These are phyloP conservation scores for Entomyzon cyanotis DNA, from an alignment of 2,113 vertebrate genomes.

Conservation along the genomic window DNA sequence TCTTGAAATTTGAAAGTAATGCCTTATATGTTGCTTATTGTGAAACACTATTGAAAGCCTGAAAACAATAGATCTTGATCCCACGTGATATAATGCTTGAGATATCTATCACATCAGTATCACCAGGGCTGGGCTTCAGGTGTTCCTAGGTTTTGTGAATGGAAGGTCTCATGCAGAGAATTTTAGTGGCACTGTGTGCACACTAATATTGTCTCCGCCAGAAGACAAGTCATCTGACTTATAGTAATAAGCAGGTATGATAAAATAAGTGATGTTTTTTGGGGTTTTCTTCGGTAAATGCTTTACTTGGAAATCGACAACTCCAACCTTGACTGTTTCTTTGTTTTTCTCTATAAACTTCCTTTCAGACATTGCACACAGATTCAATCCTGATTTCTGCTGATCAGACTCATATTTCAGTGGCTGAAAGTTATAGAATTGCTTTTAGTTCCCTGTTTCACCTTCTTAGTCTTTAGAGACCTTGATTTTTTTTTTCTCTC, in stretches of 20 bases:
- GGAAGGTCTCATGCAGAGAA: neutral
- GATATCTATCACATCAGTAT: neutral
- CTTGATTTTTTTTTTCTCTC: neutral
- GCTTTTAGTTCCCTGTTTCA: neutral
- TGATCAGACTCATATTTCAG: rapidly evolving
- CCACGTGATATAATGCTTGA: neutral
- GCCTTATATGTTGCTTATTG: neutral
- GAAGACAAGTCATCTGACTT: neutral
- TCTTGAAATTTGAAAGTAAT: neutral
- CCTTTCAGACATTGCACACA: neutral
- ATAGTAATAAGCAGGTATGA: neutral
- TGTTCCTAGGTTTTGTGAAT: neutral
- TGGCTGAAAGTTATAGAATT: rapidly evolving
- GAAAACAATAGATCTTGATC: neutral
- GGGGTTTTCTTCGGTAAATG: neutral
- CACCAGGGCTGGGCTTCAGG: neutral
- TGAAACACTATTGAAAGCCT: neutral
- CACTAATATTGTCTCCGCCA: neutral
- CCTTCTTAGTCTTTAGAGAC: neutral
- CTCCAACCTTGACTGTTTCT: neutral
- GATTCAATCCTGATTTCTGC: neutral
- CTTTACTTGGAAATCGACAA: neutral
- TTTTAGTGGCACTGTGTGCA: neutral
- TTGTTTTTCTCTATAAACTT: neutral
- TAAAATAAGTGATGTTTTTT: neutral